Base-by-base conservation (phyloP, 1,140 invertebrate species). In the Leptopilina clavipes region DNA sequence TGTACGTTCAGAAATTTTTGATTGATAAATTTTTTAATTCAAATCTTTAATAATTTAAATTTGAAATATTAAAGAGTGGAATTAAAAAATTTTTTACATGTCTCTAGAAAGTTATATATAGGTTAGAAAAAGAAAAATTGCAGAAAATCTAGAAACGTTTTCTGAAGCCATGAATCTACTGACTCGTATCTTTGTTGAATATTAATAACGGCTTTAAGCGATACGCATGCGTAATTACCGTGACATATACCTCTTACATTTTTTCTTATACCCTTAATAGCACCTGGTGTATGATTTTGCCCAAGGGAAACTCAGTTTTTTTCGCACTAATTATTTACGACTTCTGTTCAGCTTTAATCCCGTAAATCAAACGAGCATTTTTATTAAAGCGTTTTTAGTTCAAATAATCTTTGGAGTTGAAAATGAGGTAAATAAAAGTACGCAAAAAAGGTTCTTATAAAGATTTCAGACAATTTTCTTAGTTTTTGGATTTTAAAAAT, bases 141-240 rank as follows among this genome's bases (percentile, higher is more conserved):
- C 6, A 12, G 52, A 59, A 59, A 59, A 25, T 59, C 12, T 11
- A 59, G 56, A 25, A 19, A 22, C 56, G 3, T 12, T 12, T 22
- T 18, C 19, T 22, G n/a, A n/a, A n/a, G n/a, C n/a, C n/a, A n/a
- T 25, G 56, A 59, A 59, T 59, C 56, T 25, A 59, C 56, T 25
- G 19, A 12, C 56, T 59, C 56, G 56, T 59, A 59, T 25, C 19
- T 22, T 14, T 22, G 22, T 25, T 6, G 56, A 59, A 25, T 59
- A 59, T 59, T 59, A 59, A 59, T 59, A 59, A n/a, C n/a, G n/a
- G n/a, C 19, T 59, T 25, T 59, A 25, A 59, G 19, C 56, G 22
- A 59, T 59, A 59, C 56, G 56, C 56, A 59, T 59, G 56, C 56
- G 56, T 59, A 59, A 59, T 59, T 59, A 19, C 56, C 56, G 56